phyloP scores from a whole-genome alignment of 2,888 invertebrate species.

The Sarcophaga variegata region DNA sequence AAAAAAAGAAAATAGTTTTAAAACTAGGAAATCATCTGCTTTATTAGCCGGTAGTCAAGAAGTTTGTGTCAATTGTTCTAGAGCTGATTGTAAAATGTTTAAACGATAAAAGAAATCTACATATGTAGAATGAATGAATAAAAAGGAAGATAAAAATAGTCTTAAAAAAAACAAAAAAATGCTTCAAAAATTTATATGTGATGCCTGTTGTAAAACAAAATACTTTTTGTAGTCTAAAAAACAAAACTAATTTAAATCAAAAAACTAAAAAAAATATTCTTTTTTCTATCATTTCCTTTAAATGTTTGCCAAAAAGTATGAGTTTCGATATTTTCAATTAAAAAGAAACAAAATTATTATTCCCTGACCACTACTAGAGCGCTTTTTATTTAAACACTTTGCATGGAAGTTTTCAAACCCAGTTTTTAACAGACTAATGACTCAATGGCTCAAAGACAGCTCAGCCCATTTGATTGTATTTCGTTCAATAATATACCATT shows the following conservation, averaged over 20 bases:
- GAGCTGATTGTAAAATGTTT: slow-evolving; percentile 59
- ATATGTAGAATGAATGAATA: slow-evolving; percentile 13
- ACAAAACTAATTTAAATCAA: background rate
- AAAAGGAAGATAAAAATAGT: background rate
- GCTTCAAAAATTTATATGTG: slow-evolving; percentile 62
- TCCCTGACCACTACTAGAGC: no score
- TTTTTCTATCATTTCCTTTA: no score
- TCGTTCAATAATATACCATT: no score
- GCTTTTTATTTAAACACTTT: no score
- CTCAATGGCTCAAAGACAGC: no score
- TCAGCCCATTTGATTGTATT: no score
- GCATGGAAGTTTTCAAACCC: no score
- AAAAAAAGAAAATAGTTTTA: slow-evolving; percentile 14
- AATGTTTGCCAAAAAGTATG: no score
- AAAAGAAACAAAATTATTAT: no score
- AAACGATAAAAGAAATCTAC: slow-evolving; percentile 1
- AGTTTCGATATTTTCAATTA: no score
- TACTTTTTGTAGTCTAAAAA: slow-evolving; percentile 17
- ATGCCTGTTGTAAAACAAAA: slow-evolving; percentile 56
- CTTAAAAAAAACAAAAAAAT: slow-evolving; percentile 26
- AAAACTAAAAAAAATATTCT: no score
- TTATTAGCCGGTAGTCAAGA: slow-evolving; percentile 64
- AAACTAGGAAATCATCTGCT: slow-evolving; percentile 59
- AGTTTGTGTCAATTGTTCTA: slow-evolving; percentile 68
- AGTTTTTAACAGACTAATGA: no score